phyloP scores from a whole-genome alignment of 1,140 invertebrate species.

The Macrocentrus cingulum region DNA sequence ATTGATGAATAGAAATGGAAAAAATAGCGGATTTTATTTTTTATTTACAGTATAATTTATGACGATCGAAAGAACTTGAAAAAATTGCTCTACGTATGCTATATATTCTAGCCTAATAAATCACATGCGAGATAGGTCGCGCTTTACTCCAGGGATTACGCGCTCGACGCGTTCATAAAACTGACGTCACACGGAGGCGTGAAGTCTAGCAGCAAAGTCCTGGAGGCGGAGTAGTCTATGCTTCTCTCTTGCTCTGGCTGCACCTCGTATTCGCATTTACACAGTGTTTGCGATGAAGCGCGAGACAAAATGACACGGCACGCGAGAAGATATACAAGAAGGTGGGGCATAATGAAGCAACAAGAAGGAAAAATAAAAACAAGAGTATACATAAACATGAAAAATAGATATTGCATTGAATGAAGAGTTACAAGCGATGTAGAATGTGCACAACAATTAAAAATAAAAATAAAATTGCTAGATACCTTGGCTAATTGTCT shows the following conservation, averaged over 20 bases:
- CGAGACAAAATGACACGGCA: slow-evolving; percentile 13
- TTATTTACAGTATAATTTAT: too few relatives aligned
- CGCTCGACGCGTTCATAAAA: slow-evolving; percentile 3
- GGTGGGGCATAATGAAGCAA: slow-evolving; percentile 14
- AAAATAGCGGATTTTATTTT: too few relatives aligned
- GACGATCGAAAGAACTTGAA: too few relatives aligned
- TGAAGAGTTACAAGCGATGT: too few relatives aligned
- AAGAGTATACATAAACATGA: slow-evolving; percentile 1
- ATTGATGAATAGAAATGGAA: too few relatives aligned
- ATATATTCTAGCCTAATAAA: too few relatives aligned
- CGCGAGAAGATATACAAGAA: slow-evolving; percentile 1
- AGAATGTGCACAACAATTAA: too few relatives aligned
- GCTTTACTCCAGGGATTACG: not conserved
- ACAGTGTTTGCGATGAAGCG: slow-evolving; percentile 19
- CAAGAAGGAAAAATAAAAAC: not conserved
- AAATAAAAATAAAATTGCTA: too few relatives aligned
- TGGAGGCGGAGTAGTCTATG: not conserved
- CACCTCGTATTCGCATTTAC: not conserved
- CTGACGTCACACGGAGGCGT: slow-evolving; percentile 6
- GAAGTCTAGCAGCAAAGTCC: too few relatives aligned
- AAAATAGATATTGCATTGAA: too few relatives aligned
- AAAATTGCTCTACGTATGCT: too few relatives aligned
- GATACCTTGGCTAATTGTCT: too few relatives aligned
- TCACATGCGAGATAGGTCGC: not conserved
- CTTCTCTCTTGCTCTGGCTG: not conserved